Evolutionary conservation across 2,888 invertebrate species (phyloP).

Genomic region (Orthosia incerta): DNA sequence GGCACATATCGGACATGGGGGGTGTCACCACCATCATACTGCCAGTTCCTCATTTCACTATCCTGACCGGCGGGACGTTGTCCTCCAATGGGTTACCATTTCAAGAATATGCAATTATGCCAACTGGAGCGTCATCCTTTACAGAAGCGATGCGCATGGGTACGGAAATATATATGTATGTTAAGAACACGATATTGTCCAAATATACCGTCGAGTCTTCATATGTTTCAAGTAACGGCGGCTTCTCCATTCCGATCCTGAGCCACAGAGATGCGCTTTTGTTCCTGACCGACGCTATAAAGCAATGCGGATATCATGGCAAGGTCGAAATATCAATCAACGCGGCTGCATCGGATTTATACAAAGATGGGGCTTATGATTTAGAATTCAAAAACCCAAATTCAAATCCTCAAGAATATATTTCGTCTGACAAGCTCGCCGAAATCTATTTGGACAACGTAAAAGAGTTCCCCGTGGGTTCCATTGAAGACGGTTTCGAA

Average conservation of each 20-base stretch:
- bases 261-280: conserved; percentile 98
- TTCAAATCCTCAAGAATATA: conserved; percentile 95
- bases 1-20: conserved; percentile 98
- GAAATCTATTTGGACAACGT: conserved; percentile 97
- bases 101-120: conserved; percentile 98
- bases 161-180: conserved; percentile 98
- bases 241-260: conserved; percentile 98
- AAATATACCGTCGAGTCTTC: conserved; percentile 98
- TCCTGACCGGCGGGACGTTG: conserved; percentile 99
- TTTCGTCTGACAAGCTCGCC: conserved; percentile 95
- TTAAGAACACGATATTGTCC: conserved; percentile 96
- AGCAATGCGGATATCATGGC: conserved; percentile 97
- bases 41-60: conserved; percentile 99
- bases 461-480: conserved; percentile 97
- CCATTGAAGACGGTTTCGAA: conserved; percentile 99
- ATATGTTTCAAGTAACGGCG: conserved; percentile 99
- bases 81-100: conserved; percentile 99
- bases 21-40: conserved; percentile 97
- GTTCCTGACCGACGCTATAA: conserved; percentile 96
- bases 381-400: conserved; percentile 99
- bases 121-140: conserved; percentile 97
- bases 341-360: conserved; percentile 98
- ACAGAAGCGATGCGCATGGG: conserved; percentile 99
- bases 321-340: conserved; percentile 98
- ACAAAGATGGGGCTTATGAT: conserved; percentile 96